phyloP scores from a whole-genome alignment of 2,888 invertebrate genomes.

The Ophion slaviceki region DNA sequence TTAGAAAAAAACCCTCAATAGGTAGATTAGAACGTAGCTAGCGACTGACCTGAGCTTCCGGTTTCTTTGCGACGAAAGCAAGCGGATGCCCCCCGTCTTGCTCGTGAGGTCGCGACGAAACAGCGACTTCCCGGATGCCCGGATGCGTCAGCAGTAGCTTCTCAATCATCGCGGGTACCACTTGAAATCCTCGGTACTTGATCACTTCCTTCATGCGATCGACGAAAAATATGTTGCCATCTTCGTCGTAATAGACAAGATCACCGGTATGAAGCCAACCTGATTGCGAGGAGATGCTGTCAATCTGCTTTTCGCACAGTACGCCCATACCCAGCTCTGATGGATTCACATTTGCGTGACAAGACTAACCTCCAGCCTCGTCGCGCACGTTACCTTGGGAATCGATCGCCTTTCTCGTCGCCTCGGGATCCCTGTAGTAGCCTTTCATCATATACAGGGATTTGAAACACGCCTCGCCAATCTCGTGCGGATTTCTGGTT shows the following conservation, averaged over 20 bases:
- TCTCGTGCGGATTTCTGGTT: constrained; percentile 67
- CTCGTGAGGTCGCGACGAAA: constrained; percentile 74
- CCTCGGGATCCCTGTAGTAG: constrained; percentile 69
- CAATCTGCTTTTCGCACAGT: too few relatives aligned
- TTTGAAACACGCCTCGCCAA: constrained; percentile 68
- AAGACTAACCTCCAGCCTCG: too few relatives aligned
- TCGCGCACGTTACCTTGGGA: constrained; percentile 63
- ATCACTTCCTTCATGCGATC: constrained; percentile 79
- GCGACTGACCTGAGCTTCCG: constrained; percentile 68
- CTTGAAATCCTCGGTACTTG: constrained; percentile 77
- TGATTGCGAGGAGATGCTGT: not conserved
- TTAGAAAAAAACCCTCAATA: not conserved
- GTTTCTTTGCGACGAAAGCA: constrained; percentile 74
- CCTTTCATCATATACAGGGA: constrained; percentile 64
- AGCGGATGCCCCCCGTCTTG: constrained; percentile 76
- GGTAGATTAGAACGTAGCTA: not conserved
- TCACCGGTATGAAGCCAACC: constrained; percentile 81
- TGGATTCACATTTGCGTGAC: not conserved
- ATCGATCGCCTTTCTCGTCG: constrained; percentile 69
- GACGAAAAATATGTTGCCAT: constrained; percentile 75
- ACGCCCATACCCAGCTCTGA: too few relatives aligned
- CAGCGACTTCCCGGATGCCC: constrained; percentile 76
- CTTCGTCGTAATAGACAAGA: constrained; percentile 75
- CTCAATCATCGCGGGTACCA: constrained; percentile 79
- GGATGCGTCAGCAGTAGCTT: constrained; percentile 72